phyloP scores from a whole-genome alignment of 2,888 invertebrate genomes.

The Hirudinaria manillensis region DNA sequence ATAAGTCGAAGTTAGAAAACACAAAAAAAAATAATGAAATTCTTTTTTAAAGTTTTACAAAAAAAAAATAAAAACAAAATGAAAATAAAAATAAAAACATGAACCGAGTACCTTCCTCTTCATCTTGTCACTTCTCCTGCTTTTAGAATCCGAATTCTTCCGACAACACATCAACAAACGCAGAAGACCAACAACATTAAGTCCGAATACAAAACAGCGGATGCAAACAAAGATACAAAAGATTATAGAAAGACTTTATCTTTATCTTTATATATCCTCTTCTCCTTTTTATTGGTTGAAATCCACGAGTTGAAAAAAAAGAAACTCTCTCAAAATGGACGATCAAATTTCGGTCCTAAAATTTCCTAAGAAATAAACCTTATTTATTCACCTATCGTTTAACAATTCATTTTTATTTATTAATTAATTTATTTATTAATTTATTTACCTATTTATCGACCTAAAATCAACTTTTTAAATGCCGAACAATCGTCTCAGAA shows the following conservation, averaged over 20 bases:
- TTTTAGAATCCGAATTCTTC: neutral
- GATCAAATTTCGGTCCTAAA: too few species aligned
- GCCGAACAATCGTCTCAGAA: too few species aligned
- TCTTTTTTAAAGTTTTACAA: neutral
- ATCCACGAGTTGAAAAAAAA: neutral
- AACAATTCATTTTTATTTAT: too few species aligned
- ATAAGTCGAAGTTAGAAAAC: neutral
- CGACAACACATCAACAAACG: conserved; percentile 9
- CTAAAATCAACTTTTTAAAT: too few species aligned
- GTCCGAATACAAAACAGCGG: neutral
- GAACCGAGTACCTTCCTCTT: neutral
- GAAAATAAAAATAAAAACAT: neutral
- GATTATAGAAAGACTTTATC: neutral
- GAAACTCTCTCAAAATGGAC: too few species aligned
- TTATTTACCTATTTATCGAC: too few species aligned
- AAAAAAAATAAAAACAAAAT: neutral
- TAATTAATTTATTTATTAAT: too few species aligned
- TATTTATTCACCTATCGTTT: too few species aligned
- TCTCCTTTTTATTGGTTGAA: too few species aligned
- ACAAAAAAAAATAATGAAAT: neutral
- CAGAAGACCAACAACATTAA: neutral
- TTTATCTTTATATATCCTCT: too few species aligned
- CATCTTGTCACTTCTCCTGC: neutral
- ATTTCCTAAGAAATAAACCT: too few species aligned
- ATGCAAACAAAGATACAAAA: neutral